Base-by-base conservation (phyloP, 2,888 invertebrate genomes). In the Piscicola geometra region DNA sequence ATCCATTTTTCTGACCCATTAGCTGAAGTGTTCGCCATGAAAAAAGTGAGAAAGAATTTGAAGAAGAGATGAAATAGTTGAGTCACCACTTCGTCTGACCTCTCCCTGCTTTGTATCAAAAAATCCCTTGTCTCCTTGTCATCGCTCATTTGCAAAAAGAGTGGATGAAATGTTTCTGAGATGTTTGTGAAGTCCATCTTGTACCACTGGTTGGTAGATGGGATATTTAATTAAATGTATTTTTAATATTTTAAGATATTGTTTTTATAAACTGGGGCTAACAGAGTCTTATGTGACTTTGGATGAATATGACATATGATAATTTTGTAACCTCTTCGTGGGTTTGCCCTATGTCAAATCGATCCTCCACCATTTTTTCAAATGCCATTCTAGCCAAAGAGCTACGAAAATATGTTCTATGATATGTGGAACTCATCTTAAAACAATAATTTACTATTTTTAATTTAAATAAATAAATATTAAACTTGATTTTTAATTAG, bases 11-110 rank as follows among this genome's bases (percentile, higher is more conserved):
- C 90, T 90, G 86, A 93, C 90, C 96, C 96, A 87, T 97, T 98
- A 80, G 95, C 92, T 81, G 94, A 94, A 1, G 97, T 98, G 84
- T 92, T 91, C 41, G 94, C 92, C 91, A 96, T 92, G 87, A 97
- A 94, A 87, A 91, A 90, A 79, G 91, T 90, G 30, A 97, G 88
- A 60, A 96, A 86, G n/a, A 92, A 89, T 82, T 92, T 91, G 25
- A 92, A 92, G 52, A 97, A 81, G 52, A 92, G 90, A 86, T 96
- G 93, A 91, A 93, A 94, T 78, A 95, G 88, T 86, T 98, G 94
- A 35, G 92, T 90, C 86, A 93, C 90, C 76, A 96, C 86, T 89
- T 91, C 92, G 81, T 93, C 91, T 1, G 93, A 91, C 84, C 92
- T 92, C 80, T 91, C 90, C 79, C 90, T 89, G 81, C 92, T 91